Base-by-base conservation (phyloP, 1,140 invertebrate genomes). In the Galleria mellonella region DNA sequence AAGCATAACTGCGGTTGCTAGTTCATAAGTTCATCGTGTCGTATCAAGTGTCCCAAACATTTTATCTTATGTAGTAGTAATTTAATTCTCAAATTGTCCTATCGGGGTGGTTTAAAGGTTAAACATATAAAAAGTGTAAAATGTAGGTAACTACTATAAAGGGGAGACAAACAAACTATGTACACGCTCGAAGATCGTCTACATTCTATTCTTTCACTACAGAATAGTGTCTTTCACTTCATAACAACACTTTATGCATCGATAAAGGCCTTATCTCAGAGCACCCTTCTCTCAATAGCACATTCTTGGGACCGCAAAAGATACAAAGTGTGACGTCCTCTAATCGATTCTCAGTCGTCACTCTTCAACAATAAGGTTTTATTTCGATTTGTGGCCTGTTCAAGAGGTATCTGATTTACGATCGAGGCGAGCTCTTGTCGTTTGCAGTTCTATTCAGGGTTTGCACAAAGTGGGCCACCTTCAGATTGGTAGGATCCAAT, bases 181-280 rank as follows among this genome's bases (percentile, higher is more conserved):
- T 23, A 23, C 17, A 3, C 17, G 6, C 2, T 23, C 17, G 17
- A n/a, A n/a, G n/a, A n/a, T 6, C 17, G 6, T 6, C 17, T 23
- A 23, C 2, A 3, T 23, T 23, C 17, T 23, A 23, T 62, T 59
- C 43, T 41, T 32, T 31, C 47, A 45, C 45, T 43, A 45, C 50
- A 52, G 53, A 54, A 46, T 43, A 50, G 51, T 51, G 52, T 56
- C 53, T 50, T 23, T 23, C 68, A 76, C 62, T 78, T 78, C 68
- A 75, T 75, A 72, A 77, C 72, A 78, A 70, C 66, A 72, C 68
- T 81, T 81, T 74, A 74, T 77, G 70, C 72, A 74, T 61, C 76
- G 70, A 72, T 82, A 75, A 73, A 77, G 63, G 59, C 51, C 64
- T 75, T 73, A 76, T 77, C 74, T 69, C 46, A 12, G 62, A 72